A percentile compares a stretch with the other conserved stretches of the same genome.
These are phyloP conservation scores for Isotomurus palustris DNA, from an alignment of 2,888 invertebrate genomes.

Conservation along the genomic window DNA sequence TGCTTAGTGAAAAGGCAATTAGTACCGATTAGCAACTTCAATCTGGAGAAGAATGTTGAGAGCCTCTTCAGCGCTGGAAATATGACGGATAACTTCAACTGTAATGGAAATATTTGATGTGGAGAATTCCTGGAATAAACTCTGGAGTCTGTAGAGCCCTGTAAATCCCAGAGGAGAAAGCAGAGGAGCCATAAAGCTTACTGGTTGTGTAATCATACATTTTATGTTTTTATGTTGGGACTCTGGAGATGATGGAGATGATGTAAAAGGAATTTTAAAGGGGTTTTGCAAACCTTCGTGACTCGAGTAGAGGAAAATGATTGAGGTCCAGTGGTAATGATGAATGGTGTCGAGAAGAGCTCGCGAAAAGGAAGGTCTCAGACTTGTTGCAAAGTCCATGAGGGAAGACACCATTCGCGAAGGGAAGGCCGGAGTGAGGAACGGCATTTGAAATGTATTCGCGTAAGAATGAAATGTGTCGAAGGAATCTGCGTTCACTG, in stretches of 20 bases:
- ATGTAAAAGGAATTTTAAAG: too few species aligned
- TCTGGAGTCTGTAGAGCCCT: constrained; percentile 86
- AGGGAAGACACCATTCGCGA: constrained; percentile 44
- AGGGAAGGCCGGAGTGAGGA: constrained; percentile 89
- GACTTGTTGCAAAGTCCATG: constrained; percentile 82
- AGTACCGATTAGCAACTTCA: constrained; percentile 56
- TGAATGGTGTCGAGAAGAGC: constrained; percentile 92
- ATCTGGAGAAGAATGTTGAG: constrained; percentile 77
- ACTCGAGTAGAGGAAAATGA: constrained; percentile 86
- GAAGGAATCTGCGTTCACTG: constrained; percentile 88
- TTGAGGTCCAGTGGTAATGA: constrained; percentile 83
- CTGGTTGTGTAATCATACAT: too few species aligned
- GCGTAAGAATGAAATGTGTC: constrained; percentile 90
- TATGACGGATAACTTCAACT: constrained; percentile 80
- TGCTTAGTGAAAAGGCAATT: neutral
- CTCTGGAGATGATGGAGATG: too few species aligned
- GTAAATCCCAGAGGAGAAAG: constrained; percentile 46
- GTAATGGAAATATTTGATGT: constrained; percentile 79
- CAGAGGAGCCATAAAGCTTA: too few species aligned
- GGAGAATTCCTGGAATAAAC: constrained; percentile 83
- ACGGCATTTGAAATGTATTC: constrained; percentile 93
- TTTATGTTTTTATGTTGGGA: too few species aligned
- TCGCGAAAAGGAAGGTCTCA: constrained; percentile 92
- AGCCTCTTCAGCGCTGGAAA: constrained; percentile 80
- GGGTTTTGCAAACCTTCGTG: constrained; percentile 75